These are phyloP conservation scores for Folsomia manolachei DNA, from an alignment of 2,888 invertebrate genomes.

Conservation along the genomic window DNA sequence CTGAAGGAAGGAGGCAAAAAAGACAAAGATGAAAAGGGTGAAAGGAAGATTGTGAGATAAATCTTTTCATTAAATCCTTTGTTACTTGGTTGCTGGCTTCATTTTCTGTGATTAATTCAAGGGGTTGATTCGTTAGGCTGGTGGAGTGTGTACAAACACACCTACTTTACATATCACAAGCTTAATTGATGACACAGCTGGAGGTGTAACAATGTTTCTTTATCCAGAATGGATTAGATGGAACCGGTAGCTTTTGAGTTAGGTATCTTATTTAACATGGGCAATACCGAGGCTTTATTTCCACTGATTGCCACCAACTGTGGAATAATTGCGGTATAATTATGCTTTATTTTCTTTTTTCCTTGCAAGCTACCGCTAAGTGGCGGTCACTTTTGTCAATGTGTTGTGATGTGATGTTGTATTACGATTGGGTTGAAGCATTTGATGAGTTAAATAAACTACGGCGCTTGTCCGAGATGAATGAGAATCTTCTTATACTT, in stretches of 20 bases:
- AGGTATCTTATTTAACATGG: not conserved
- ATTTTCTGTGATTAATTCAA: not conserved
- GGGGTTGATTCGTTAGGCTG: not conserved
- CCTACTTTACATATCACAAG: conserved; percentile 12
- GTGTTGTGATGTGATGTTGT: too few species aligned
- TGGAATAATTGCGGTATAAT: not conserved
- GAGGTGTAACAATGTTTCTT: not conserved
- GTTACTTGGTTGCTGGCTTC: not conserved
- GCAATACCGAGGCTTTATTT: not conserved
- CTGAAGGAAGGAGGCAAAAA: not conserved
- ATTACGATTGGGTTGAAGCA: not conserved
- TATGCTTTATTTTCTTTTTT: not conserved
- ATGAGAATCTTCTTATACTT: conserved; percentile 34
- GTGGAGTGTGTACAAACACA: not conserved
- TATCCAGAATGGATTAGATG: not conserved
- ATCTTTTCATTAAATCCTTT: conserved; percentile 21
- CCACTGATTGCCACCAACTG: not conserved
- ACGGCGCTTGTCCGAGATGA: not conserved
- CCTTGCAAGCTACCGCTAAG: too few species aligned
- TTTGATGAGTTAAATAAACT: not conserved
- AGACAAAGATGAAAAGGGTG: conserved; percentile 6
- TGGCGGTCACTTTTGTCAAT: too few species aligned
- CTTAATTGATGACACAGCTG: conserved; percentile 21
- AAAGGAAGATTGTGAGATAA: conserved; percentile 8
- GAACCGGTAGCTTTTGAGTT: not conserved